Base-by-base conservation (phyloP, 2,888 invertebrate species). In the Rotaria magnacalcarata region DNA sequence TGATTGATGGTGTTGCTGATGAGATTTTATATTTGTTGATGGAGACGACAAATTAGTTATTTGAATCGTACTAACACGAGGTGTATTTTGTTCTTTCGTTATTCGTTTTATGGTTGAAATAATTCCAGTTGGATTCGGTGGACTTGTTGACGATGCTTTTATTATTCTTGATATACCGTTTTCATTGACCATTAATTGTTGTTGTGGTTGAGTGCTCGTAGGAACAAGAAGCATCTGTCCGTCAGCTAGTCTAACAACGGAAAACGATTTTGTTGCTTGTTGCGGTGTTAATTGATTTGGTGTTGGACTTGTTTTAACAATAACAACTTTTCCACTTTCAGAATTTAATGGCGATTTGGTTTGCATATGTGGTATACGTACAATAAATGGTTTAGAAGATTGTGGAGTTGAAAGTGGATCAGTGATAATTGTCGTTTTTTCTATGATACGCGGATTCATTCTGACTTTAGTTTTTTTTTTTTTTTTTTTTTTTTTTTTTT, bases 341-440 rank as follows among this genome's bases (percentile, higher is more conserved):
- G 80, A 2, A 47, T 21, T 24, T 47, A 80, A 47, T 43, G 47
- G 24, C 11, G 80, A 47, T 80, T 80, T 80, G 14, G 80, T 43
- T 80, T 80, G 80, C n/a, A 80, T 43, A 80, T 80, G 80, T 43
- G 80, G 80, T n/a, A 80, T 80, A 80, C 80, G 80, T 14, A 80
- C 34, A 47, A 80, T 80, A 8, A 24, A 80, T 47, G 80, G 80
- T 47, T 43, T 47, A 47, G 67, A 11, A 6, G 14, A 19, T 67
- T 67, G 67, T 41, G 67, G 3, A 16, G 67, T 34, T 34, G 67
- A 27, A 19, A 67, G 67, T 67, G 67, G 34, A 80, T 80, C 80
- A 80, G 21, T 80, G 19, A 47, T 80, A 24, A 80, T 43, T 0
- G 80, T 80, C n/a, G 80, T 80, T 47, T 80, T 47, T 47, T 80